These are phyloP conservation scores for Drosophila repletoides DNA, from an alignment of 1,140 invertebrate species.

Conservation along the genomic window DNA sequence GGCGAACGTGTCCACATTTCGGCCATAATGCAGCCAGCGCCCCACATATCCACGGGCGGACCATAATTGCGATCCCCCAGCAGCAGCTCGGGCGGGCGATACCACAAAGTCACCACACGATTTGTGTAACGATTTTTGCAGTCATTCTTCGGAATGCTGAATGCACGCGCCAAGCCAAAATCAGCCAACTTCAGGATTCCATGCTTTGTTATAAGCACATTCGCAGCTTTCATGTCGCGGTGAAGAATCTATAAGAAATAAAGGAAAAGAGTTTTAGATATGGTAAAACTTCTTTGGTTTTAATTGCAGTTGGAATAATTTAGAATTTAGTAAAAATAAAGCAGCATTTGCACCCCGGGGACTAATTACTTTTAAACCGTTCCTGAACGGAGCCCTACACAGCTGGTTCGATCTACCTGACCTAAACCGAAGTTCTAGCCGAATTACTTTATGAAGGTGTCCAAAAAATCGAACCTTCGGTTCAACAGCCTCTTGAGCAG, in stretches of 20 bases:
- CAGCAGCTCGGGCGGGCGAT: constrained; percentile 91
- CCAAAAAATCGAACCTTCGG: no score
- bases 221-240: constrained; percentile 99
- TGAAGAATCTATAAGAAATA: constrained; percentile 88
- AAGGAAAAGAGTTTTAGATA: no score
- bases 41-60: constrained; percentile 98
- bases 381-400: no score
- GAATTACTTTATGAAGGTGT: no score
- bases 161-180: constrained; percentile 95
- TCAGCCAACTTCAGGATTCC: constrained; percentile 97
- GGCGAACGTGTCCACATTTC: constrained; percentile 99
- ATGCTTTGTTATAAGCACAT: constrained; percentile 98
- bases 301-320: no score
- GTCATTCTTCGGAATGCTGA: constrained; percentile 94
- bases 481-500: no score
- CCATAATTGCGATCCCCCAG: constrained; percentile 97
- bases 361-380: no score
- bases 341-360: no score
- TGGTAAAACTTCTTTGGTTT: no score
- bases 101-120: constrained; percentile 98
- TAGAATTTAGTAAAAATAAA: no score
- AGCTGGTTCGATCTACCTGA: no score
- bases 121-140: constrained; percentile 97
- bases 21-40: constrained; percentile 99
- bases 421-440: no score